Percentiles rank a stretch among this genome's conserved stretches.
Evolutionary conservation across 2,888 invertebrate genomes (phyloP).

Genomic region (Biston betularia): DNA sequence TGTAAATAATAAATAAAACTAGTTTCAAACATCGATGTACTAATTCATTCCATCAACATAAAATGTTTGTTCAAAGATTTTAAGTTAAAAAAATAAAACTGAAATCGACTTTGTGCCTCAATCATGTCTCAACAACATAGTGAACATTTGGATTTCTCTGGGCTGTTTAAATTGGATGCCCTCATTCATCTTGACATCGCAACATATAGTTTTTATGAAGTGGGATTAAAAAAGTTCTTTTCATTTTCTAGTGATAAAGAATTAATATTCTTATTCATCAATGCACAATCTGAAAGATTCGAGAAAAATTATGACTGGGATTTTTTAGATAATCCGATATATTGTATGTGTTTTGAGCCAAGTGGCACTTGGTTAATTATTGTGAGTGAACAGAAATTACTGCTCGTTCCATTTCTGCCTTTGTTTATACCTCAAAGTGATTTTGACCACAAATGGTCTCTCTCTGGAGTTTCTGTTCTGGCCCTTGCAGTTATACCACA

Average conservation of each 20-base stretch:
- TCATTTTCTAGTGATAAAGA: slow-evolving; percentile 77
- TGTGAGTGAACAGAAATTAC: slow-evolving; percentile 83
- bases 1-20: no score
- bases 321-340: slow-evolving; percentile 82
- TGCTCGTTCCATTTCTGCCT: slow-evolving; percentile 82
- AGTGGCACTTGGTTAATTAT: slow-evolving; percentile 92
- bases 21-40: no score
- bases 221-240: slow-evolving; percentile 78
- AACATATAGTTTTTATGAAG: slow-evolving; percentile 78
- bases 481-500: slow-evolving; percentile 71
- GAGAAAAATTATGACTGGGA: slow-evolving; percentile 80
- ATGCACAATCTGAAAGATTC: slow-evolving; percentile 69
- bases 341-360: slow-evolving; percentile 93
- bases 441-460: slow-evolving; percentile 81
- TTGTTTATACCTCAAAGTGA: slow-evolving; percentile 75
- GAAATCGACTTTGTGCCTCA: neutral
- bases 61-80: no score
- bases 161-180: slow-evolving; percentile 80
- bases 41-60: no score
- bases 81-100: no score
- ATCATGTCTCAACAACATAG: slow-evolving; percentile 68
- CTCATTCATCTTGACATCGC: slow-evolving; percentile 73
- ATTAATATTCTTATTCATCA: slow-evolving; percentile 74
- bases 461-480: slow-evolving; percentile 78
- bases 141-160: slow-evolving; percentile 78